Evolutionary conservation across 1,140 invertebrate genomes (phyloP), one percentile per base, ranked within the genome.

Genomic region (Drosophila asahinai): DNA sequence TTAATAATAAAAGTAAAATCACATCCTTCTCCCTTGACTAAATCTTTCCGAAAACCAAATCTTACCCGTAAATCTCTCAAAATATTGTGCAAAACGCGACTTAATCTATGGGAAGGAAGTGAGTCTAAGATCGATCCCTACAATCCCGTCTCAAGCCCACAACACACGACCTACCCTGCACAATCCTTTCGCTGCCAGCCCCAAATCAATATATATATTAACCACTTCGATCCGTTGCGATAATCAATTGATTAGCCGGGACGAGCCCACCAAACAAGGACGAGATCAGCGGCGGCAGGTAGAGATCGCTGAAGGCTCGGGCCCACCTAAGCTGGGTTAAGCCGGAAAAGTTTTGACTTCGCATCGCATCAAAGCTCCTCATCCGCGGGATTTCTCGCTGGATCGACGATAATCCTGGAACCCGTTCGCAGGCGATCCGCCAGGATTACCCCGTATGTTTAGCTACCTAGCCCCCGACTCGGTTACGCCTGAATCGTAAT

Each of bases 161-260:
- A 71, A 71, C 67, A 67, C n/a, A 12, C 49, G 30, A 22, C 25
- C 47, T 15, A 15, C 36, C 25, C 47, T 11, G 11, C 36, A n/a
- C 38, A 27, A 65, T 33, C 62, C 52, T 57, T 30, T n/a, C 19
- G 15, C 33, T 38, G 47, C 38, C 55, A 36, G 45, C 52, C 68
- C 68, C 68, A 57, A 57, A 40, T 55, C 54, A 15, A 38, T 5
- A 55, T 25, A 54, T 15, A 4, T 11, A 48, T 17, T 15, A 57
- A 27, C 8, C 49, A 33, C 9, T 49, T 7, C 30, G 25, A 62
- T 51, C 71, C 71, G 27, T 60, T 17, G 71, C 48, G 33, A 36
- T 78, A 78, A 78, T 78, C 76, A 78, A 78, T 78, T 78, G 76
- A 78, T 78, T 77, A 78, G 30, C 42, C 40, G 59, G 48, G 55